These are phyloP conservation scores for Macrobrachium nipponense DNA, from an alignment of 1,140 invertebrate genomes.

Conservation along the genomic window DNA sequence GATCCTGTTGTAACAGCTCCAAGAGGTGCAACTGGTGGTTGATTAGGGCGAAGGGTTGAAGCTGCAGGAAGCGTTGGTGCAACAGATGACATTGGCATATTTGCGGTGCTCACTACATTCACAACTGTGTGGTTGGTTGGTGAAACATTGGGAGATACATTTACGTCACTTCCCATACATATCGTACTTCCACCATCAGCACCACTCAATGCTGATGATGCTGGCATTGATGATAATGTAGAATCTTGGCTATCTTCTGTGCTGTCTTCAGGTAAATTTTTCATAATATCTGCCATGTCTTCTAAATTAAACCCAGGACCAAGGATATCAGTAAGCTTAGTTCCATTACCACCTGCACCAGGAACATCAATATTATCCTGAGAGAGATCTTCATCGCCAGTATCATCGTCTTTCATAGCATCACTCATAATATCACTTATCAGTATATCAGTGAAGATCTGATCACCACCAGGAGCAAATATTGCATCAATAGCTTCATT, in stretches of 20 bases:
- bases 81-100: neutral
- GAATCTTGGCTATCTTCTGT: conserved; percentile 61
- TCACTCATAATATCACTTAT: conserved; percentile 84
- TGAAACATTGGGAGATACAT: conserved; percentile 23
- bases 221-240: conserved; percentile 27
- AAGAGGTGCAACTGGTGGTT: conserved; percentile 54
- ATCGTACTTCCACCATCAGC: conserved; percentile 21
- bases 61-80: conserved; percentile 17
- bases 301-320: conserved; percentile 66
- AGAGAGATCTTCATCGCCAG: conserved; percentile 61
- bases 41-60: conserved; percentile 52
- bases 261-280: conserved; percentile 60
- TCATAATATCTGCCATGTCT: conserved; percentile 64
- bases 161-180: conserved; percentile 37
- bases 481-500: conserved; percentile 72
- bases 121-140: conserved; percentile 22
- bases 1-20: conserved; percentile 40
- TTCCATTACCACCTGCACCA: conserved; percentile 54
- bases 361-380: conserved; percentile 47
- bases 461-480: conserved; percentile 76
- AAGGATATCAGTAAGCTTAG: conserved; percentile 66
- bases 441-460: conserved; percentile 76
- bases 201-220: conserved; percentile 17
- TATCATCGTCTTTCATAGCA: conserved; percentile 69
- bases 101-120: neutral